A percentile compares a stretch with the other conserved stretches of the same genome.
Conservation (phyloP, 2,797 vertebrate species). For the Ibycter americanus region DNA sequence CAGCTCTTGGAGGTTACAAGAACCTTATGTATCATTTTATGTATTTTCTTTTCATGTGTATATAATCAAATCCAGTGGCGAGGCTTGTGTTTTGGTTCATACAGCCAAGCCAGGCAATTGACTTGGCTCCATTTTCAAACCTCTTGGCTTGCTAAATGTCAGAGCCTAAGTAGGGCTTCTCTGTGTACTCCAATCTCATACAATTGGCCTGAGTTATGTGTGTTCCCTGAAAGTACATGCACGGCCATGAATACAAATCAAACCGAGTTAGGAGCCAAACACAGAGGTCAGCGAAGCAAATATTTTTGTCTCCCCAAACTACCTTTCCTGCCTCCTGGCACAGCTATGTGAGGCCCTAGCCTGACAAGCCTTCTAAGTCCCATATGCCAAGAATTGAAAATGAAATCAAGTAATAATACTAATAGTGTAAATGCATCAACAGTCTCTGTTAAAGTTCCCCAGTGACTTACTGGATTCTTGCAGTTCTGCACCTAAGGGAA, state of each 20-base stretch:
- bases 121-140: conserved; percentile 55
- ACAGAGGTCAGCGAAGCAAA: conserved; percentile 37
- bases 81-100: conserved; percentile 67
- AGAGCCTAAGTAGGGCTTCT: conserved; percentile 49
- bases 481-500: neutral
- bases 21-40: conserved; percentile 69
- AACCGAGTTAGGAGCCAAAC: conserved; percentile 6
- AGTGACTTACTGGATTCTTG: neutral
- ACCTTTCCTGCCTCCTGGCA: conserved; percentile 51
- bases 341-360: neutral
- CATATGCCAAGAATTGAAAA: neutral
- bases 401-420: neutral
- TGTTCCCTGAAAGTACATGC: conserved; percentile 37
- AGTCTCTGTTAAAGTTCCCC: neutral
- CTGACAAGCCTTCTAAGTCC: neutral
- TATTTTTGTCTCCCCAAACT: conserved; percentile 51
- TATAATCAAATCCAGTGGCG: conserved; percentile 70
- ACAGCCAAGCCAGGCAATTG: conserved; percentile 62
- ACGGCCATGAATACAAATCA: neutral
- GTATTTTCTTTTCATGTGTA: conserved; percentile 71
- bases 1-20: conserved; percentile 56
- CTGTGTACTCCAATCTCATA: conserved; percentile 44
- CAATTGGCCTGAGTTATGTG: conserved; percentile 28
- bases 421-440: conserved; percentile 24
- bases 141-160: conserved; percentile 61